These are phyloP conservation scores for Leptobrachium leishanense DNA, from an alignment of 2,113 vertebrate genomes.

Conservation along the genomic window DNA sequence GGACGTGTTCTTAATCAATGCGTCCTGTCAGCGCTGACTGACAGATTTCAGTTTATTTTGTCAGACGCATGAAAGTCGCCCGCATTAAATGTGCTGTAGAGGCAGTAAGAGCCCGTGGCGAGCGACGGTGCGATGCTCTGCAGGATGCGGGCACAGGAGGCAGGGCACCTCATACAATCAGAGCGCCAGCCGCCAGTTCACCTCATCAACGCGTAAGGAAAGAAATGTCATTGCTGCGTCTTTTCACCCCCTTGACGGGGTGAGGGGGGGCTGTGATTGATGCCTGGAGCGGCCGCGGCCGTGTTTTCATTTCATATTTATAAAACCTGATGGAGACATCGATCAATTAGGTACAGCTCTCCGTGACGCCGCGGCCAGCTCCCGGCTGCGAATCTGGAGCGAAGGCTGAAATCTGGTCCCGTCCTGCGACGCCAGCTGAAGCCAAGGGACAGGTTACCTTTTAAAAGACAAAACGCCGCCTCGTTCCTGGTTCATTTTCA, in stretches of 20 bases:
- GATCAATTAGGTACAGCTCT: slow-evolving; percentile 41
- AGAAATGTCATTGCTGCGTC: slow-evolving; percentile 30
- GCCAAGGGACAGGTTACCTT: not conserved
- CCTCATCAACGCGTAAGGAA: slow-evolving; percentile 28
- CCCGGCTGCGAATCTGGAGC: slow-evolving; percentile 19
- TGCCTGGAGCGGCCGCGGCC: slow-evolving; percentile 38
- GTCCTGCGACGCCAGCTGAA: not conserved
- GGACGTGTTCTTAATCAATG: too few relatives aligned
- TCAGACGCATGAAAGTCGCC: too few relatives aligned
- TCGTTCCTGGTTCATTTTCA: not conserved
- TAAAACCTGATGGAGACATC: slow-evolving; percentile 47
- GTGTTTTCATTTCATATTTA: slow-evolving; percentile 47
- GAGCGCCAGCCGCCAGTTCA: slow-evolving; percentile 4
- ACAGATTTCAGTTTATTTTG: too few relatives aligned
- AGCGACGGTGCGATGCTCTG: not conserved
- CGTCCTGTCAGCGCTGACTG: too few relatives aligned
- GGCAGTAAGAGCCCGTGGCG: too few relatives aligned
- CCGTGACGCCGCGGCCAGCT: slow-evolving; percentile 20
- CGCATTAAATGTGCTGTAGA: too few relatives aligned
- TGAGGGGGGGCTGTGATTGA: slow-evolving; percentile 28
- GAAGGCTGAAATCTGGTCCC: slow-evolving; percentile 13
- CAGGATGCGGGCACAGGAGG: slow-evolving; percentile 3
- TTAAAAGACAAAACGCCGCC: not conserved
- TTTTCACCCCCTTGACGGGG: not conserved
- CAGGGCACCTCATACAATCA: slow-evolving; percentile 7